phyloP scores from a whole-genome alignment of 2,797 vertebrate genomes.

The Acrocephalus scirpaceus region DNA sequence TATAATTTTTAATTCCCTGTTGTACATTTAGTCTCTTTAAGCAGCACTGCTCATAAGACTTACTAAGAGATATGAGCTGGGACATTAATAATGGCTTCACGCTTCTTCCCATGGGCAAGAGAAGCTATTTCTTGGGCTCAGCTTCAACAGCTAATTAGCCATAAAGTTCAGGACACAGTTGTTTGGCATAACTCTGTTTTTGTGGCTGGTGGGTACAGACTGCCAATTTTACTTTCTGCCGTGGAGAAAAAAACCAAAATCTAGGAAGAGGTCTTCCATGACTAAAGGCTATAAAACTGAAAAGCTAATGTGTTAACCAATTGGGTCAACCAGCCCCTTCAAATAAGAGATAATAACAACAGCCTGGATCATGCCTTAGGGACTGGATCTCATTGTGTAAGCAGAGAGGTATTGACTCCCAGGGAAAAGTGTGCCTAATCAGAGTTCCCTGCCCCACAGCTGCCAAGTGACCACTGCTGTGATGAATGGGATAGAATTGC shows the following conservation, averaged over 20 bases:
- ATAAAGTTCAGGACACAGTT: constrained; percentile 40
- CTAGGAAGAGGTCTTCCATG: constrained; percentile 1
- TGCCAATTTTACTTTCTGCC: constrained; percentile 5
- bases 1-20: constrained; percentile 80
- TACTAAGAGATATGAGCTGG: constrained; percentile 67
- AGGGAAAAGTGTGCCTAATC: not conserved
- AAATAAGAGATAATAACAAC: constrained; percentile 41
- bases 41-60: constrained; percentile 56
- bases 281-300: constrained; percentile 38
- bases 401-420: not conserved
- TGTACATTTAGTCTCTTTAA: constrained; percentile 52
- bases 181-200: constrained; percentile 19
- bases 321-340: constrained; percentile 45
- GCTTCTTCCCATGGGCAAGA: constrained; percentile 35
- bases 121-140: constrained; percentile 39
- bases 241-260: not conserved
- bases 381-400: constrained; percentile 6
- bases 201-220: constrained; percentile 37
- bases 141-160: constrained; percentile 53
- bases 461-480: not conserved
- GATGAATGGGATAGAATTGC: not conserved
- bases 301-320: constrained; percentile 52
- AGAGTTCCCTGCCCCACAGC: not conserved
- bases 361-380: constrained; percentile 20
- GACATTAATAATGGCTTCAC: constrained; percentile 51